Percentiles rank a stretch among this genome's conserved stretches.
Evolutionary conservation across 2,888 invertebrate species (phyloP).

Genomic region (Lithodes maja): DNA sequence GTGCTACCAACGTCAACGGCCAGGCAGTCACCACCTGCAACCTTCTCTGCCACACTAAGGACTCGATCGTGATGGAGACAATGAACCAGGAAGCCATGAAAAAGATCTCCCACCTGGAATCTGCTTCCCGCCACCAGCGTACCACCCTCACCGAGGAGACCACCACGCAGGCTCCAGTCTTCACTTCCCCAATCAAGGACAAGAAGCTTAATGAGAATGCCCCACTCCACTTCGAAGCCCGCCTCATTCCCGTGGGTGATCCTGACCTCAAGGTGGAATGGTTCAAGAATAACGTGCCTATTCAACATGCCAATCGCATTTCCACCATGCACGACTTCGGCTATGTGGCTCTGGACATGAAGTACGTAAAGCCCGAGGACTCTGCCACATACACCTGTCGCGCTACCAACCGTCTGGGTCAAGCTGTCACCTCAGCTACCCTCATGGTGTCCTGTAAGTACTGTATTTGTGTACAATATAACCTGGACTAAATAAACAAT

Average conservation of each 20-base stretch:
- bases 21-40: constrained; percentile 94
- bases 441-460: constrained; percentile 75
- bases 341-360: constrained; percentile 95
- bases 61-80: constrained; percentile 86
- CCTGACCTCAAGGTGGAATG: constrained; percentile 94
- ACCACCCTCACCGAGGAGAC: constrained; percentile 83
- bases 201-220: constrained; percentile 91
- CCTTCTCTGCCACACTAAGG: constrained; percentile 88
- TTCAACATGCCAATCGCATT: constrained; percentile 81
- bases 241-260: constrained; percentile 95
- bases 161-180: constrained; percentile 91
- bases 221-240: constrained; percentile 94
- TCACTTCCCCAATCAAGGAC: constrained; percentile 93
- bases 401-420: constrained; percentile 91
- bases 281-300: constrained; percentile 92
- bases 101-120: constrained; percentile 88
- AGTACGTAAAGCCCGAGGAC: constrained; percentile 95
- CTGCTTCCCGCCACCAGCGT: constrained; percentile 75
- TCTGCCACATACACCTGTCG: constrained; percentile 97
- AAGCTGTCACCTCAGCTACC: constrained; percentile 95
- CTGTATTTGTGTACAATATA: no score
- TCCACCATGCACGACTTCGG: constrained; percentile 99
- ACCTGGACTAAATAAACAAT: no score
- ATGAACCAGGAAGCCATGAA: constrained; percentile 92
- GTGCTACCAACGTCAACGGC: constrained; percentile 92